Evolutionary conservation across 2,797 vertebrate genomes (phyloP), one percentile per base, ranked within the genome.

Genomic region (Peromyscus melanophrys): DNA sequence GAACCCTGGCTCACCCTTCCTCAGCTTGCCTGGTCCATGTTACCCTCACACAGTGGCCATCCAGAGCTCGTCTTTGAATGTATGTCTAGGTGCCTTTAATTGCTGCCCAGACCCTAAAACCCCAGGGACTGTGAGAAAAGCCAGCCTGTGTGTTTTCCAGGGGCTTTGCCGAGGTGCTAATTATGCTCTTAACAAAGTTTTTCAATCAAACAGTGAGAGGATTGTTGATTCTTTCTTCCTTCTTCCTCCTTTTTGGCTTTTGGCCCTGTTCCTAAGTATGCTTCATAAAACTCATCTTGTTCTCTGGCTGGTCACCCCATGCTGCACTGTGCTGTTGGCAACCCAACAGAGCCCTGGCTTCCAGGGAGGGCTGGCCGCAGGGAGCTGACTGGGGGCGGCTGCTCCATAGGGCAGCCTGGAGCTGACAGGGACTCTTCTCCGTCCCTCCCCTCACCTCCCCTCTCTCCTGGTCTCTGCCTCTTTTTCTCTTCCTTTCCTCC

Each of bases 261-360:
- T 96, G 93, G 96, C 75, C 80, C 83, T 80, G 71, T 46, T 96
- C 93, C 95, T 96, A 96, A 97, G 92, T 90, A 94, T 90, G 92
- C 95, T 96, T 97, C 95, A 92, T 97, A 98, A 97, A 97, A 97
- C 69, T 97, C 19, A 61, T 95, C 21, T 92, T 88, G 93, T 97
- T 92, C 97, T 97, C 97, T 98, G 96, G 83, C 86, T 73, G 13
- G 0, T 95, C 93, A 84, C 65, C 81, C 78, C 4, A 27, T 92
- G 96, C 92, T 89, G 61, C 17, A 23, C 85, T 84, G 92, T 52
- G 52, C 52, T 97, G 46, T 65, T 97, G 96, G 80, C 97, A 97
- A 67, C 95, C 93, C 21, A 0, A 55, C 55, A 93, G 73, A 73
- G 93, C 96, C 94, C 89, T 57, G 94, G 80, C 73, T 95, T 55